These are phyloP conservation scores for Malacoraja senta DNA, from an alignment of 2,797 vertebrate species.

Conservation along the genomic window DNA sequence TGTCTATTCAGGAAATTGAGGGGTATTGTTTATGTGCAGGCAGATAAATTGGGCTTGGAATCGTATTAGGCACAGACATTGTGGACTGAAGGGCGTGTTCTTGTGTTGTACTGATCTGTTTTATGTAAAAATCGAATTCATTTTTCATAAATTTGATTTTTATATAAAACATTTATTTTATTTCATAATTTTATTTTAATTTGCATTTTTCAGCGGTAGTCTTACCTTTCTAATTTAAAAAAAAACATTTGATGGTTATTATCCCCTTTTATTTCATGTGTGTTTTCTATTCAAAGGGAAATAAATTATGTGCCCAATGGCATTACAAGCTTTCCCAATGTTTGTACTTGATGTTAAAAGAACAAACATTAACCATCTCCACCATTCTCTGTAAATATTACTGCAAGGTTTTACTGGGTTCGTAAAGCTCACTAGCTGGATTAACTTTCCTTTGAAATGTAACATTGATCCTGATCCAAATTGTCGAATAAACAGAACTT, in stretches of 20 bases:
- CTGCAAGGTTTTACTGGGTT: background rate
- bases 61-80: too few species aligned
- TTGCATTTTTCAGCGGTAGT: background rate
- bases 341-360: background rate
- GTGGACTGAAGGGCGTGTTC: too few species aligned
- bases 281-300: background rate
- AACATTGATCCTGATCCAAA: background rate
- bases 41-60: too few species aligned
- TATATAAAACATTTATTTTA: too few species aligned
- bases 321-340: background rate
- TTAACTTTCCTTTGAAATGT: constrained; percentile 13
- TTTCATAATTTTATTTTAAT: background rate
- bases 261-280: background rate
- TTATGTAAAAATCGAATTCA: too few species aligned
- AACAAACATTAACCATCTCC: background rate
- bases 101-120: too few species aligned
- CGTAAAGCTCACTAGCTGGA: background rate
- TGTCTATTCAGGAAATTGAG: too few species aligned
- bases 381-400: background rate
- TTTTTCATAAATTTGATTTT: too few species aligned
- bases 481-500: background rate
- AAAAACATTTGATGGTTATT: background rate
- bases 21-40: too few species aligned
- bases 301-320: background rate
- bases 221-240: background rate